Conservation (phyloP, 2,888 invertebrate genomes). For the Papilio protenor region DNA sequence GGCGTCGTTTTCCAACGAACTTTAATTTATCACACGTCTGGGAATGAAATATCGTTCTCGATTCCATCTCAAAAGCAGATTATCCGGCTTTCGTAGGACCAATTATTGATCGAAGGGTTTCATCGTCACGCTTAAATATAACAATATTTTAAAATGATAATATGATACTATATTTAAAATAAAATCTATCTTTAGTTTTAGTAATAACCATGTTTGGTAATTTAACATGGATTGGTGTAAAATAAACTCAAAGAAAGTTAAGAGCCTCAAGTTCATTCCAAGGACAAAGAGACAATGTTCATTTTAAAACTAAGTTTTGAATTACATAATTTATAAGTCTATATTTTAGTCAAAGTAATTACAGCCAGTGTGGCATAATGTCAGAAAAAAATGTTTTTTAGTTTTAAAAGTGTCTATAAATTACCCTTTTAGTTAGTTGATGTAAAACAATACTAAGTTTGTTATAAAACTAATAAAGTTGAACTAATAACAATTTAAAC, state of each 20-base stretch:
- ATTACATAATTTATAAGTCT: not conserved
- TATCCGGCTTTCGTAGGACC: too few relatives aligned
- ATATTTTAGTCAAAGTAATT: not conserved
- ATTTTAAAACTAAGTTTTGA: not conserved
- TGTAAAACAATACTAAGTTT: conserved; percentile 1
- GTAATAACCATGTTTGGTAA: not conserved
- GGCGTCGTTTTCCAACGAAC: conserved; percentile 28
- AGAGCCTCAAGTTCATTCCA: not conserved
- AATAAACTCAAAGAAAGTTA: not conserved
- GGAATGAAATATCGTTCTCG: conserved; percentile 10
- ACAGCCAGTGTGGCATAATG: not conserved
- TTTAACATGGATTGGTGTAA: not conserved
- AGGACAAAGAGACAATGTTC: not conserved
- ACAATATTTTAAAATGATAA: not conserved
- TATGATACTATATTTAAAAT: not conserved
- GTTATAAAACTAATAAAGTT: not conserved
- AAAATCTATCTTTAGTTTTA: not conserved
- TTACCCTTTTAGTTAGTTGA: not conserved
- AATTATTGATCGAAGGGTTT: not conserved
- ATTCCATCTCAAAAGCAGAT: conserved; percentile 2
- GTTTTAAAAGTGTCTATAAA: not conserved
- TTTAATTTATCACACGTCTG: conserved; percentile 25
- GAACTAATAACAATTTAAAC: conserved; percentile 10
- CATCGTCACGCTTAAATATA: not conserved
- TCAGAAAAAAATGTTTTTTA: too few relatives aligned